Percentiles rank a stretch among this genome's conserved stretches.
These are phyloP conservation scores for Pungitius pungitius DNA, from an alignment of 2,113 vertebrate species.

Conservation along the genomic window DNA sequence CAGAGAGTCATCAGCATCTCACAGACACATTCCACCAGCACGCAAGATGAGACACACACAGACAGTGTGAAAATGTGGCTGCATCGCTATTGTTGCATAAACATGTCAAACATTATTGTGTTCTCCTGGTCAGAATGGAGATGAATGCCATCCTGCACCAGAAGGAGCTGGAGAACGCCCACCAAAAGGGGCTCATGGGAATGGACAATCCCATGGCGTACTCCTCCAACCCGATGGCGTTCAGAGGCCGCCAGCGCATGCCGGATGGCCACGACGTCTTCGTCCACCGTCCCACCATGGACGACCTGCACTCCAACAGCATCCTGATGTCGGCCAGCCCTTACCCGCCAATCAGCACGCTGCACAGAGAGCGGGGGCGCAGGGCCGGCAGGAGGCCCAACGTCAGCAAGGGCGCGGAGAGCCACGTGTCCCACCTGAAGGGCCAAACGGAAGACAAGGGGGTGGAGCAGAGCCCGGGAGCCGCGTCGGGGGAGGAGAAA, in stretches of 20 bases:
- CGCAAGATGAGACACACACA: not conserved
- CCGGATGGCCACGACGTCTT: conserved; percentile 87
- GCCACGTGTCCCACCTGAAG: conserved; percentile 72
- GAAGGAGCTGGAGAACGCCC: conserved; percentile 91
- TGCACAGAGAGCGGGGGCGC: conserved; percentile 87
- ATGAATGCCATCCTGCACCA: conserved; percentile 95
- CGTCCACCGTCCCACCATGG: conserved; percentile 83
- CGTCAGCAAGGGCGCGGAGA: conserved; percentile 83
- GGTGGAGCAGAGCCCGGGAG: conserved; percentile 73
- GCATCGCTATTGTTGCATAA: not conserved
- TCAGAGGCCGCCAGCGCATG: conserved; percentile 84
- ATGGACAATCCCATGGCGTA: conserved; percentile 86
- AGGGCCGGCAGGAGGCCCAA: conserved; percentile 82
- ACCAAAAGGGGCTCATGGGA: conserved; percentile 86
- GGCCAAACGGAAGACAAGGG: conserved; percentile 83
- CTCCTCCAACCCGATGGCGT: conserved; percentile 81
- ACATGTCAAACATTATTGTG: conserved; percentile 9
- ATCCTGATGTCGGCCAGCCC: conserved; percentile 85
- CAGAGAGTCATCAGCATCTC: not conserved
- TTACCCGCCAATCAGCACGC: conserved; percentile 82
- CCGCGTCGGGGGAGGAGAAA: conserved; percentile 83
- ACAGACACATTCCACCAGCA: conserved; percentile 26
- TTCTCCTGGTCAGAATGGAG: conserved; percentile 83
- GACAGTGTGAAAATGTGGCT: conserved; percentile 4
- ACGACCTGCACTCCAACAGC: conserved; percentile 86